Evolutionary conservation across 2,797 vertebrate species (phyloP).

Genomic region (Myiotriccus ornatus): DNA sequence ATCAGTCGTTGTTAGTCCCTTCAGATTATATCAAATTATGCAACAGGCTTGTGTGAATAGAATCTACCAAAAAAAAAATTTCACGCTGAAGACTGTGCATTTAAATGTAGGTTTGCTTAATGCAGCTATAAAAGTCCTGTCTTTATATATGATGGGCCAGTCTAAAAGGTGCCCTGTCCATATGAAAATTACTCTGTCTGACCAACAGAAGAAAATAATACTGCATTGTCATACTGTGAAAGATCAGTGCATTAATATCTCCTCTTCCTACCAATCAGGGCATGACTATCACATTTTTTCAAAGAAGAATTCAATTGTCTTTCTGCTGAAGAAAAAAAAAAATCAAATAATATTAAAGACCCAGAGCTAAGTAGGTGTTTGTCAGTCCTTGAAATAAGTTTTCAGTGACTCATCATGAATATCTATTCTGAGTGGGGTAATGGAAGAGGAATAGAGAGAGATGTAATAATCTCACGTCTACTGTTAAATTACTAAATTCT

Average conservation of each 20-base stretch:
- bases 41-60: slow-evolving; percentile 59
- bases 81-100: slow-evolving; percentile 35
- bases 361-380: neutral
- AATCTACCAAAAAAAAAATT: slow-evolving; percentile 53
- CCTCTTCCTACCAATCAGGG: neutral
- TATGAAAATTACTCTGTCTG: neutral
- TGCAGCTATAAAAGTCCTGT: slow-evolving; percentile 2
- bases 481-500: neutral
- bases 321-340: neutral
- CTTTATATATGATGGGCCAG: neutral
- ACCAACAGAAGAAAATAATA: neutral
- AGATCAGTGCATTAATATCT: neutral
- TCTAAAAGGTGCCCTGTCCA: neutral
- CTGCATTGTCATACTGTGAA: neutral
- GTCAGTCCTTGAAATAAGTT: neutral
- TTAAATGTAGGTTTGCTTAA: slow-evolving; percentile 50
- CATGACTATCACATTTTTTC: neutral
- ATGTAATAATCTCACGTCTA: neutral
- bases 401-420: neutral
- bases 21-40: slow-evolving; percentile 71
- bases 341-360: neutral
- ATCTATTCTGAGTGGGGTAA: neutral
- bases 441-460: neutral
- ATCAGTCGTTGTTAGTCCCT: slow-evolving; percentile 54
- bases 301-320: neutral